A percentile compares a stretch with the other conserved stretches of the same genome.
phyloP scores from a whole-genome alignment of 2,113 vertebrate species.

The Dicerorhinus sumatrensis region DNA sequence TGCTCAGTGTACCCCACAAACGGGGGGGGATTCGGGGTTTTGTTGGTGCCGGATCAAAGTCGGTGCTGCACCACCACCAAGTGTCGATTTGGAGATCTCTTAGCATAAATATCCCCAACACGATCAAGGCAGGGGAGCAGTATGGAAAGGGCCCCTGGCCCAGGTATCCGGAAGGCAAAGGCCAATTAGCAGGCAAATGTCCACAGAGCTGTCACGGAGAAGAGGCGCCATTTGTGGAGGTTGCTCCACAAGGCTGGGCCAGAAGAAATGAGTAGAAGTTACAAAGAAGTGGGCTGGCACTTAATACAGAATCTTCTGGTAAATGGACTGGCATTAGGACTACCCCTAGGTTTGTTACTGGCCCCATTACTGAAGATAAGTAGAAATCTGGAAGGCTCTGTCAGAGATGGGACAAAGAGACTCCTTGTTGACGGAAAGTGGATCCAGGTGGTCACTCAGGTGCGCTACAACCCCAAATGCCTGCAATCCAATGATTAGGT shows the following conservation, averaged over 20 bases:
- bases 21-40: too few relatives aligned
- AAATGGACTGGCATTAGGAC: neutral
- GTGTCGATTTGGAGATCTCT: neutral
- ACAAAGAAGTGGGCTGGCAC: neutral
- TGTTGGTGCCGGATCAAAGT: neutral
- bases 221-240: fast-evolving
- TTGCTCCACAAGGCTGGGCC: neutral
- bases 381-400: neutral
- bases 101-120: fast-evolving
- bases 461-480: neutral
- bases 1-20: neutral
- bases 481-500: neutral
- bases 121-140: fast-evolving
- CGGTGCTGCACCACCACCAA: neutral
- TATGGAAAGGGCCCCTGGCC: neutral
- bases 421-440: fast-evolving
- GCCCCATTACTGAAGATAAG: neutral
- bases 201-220: neutral
- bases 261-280: neutral
- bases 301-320: neutral
- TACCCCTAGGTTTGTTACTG: fast-evolving
- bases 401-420: too few relatives aligned
- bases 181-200: neutral
- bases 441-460: neutral
- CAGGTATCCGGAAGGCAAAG: neutral